Evolutionary conservation across 2,113 vertebrate species (phyloP).

Genomic region (Paratilapia polleni): DNA sequence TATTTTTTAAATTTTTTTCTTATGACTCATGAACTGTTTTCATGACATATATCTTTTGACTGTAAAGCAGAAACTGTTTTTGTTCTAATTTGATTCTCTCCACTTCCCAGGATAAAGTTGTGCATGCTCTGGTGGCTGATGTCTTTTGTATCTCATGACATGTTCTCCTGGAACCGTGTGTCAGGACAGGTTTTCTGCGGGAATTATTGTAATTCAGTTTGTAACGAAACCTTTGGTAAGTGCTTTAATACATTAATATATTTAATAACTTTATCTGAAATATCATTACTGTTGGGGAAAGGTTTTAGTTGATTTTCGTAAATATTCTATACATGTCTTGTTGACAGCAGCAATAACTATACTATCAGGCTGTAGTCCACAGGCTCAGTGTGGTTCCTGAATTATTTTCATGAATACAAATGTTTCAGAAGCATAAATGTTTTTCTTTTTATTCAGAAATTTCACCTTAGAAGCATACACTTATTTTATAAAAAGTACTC

Average conservation of each 20-base stretch:
- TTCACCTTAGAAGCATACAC: too few relatives aligned
- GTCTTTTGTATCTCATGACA: not conserved
- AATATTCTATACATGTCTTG: not conserved
- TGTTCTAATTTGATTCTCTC: not conserved
- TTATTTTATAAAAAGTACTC: not conserved
- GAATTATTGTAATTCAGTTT: not conserved
- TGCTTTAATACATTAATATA: not conserved
- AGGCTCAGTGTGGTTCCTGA: too few relatives aligned
- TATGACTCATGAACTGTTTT: too few relatives aligned
- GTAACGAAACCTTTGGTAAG: not conserved
- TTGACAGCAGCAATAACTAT: too few relatives aligned
- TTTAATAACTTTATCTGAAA: not conserved
- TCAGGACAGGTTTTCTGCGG: not conserved
- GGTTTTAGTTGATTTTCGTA: not conserved
- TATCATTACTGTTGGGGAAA: not conserved
- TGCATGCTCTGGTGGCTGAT: not conserved
- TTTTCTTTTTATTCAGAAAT: too few relatives aligned
- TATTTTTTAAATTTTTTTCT: too few relatives aligned
- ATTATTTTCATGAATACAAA: too few relatives aligned
- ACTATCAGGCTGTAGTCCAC: too few relatives aligned
- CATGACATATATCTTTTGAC: too few relatives aligned
- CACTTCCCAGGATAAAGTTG: not conserved
- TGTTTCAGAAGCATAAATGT: too few relatives aligned
- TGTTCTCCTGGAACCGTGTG: not conserved
- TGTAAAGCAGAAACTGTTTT: not conserved